phyloP scores from a whole-genome alignment of 2,797 vertebrate genomes.

The Fringilla coelebs region DNA sequence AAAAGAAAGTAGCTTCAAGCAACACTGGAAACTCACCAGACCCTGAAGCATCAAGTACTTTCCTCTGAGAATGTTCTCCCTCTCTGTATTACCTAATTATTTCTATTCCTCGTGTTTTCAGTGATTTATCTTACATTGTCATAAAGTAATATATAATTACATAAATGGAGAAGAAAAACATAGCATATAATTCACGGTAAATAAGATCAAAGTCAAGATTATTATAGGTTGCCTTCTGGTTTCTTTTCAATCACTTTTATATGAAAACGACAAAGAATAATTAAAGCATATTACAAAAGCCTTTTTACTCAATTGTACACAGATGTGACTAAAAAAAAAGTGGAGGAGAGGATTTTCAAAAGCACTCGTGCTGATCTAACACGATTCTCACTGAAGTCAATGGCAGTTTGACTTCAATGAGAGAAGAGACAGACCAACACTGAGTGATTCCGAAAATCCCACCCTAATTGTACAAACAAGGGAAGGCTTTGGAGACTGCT shows the following conservation, averaged over 20 bases:
- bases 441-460: slow-evolving; percentile 37
- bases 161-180: slow-evolving; percentile 26
- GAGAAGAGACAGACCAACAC: slow-evolving; percentile 4
- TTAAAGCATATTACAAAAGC: slow-evolving; percentile 47
- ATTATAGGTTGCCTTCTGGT: slow-evolving; percentile 31
- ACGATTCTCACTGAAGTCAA: neutral
- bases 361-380: slow-evolving; percentile 7
- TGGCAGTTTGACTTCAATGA: slow-evolving; percentile 20
- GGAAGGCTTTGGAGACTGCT: slow-evolving; percentile 46
- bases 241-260: slow-evolving; percentile 47
- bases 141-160: slow-evolving; percentile 32
- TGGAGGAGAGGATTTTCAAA: neutral
- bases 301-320: slow-evolving; percentile 45
- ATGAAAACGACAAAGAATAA: slow-evolving; percentile 43
- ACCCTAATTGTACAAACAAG: slow-evolving; percentile 63
- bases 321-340: slow-evolving; percentile 24
- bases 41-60: accelerated
- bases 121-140: slow-evolving; percentile 2
- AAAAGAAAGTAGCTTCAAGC: neutral
- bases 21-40: neutral
- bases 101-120: neutral
- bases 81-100: neutral
- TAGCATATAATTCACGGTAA: slow-evolving; percentile 22
- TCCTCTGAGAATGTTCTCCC: neutral
- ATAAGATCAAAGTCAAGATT: slow-evolving; percentile 49